A percentile compares a stretch with the other conserved stretches of the same genome.
phyloP scores from a whole-genome alignment of 2,113 vertebrate species.

The Nycticryphes semicollaris region DNA sequence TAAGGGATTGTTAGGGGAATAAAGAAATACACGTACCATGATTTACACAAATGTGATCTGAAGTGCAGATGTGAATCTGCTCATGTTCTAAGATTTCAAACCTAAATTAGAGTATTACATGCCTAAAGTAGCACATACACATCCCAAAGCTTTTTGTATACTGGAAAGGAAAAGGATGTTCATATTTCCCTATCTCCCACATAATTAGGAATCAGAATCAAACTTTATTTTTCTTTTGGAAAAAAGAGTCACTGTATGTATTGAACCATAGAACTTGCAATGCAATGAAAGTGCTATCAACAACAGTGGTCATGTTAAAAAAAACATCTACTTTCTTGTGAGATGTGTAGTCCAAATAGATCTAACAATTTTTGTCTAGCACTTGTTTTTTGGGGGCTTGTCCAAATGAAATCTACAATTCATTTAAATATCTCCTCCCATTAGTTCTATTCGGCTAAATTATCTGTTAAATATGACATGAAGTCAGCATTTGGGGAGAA shows the following conservation, averaged over 20 bases:
- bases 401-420: neutral
- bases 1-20: neutral
- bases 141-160: neutral
- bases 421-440: neutral
- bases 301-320: neutral
- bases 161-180: neutral
- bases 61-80: neutral
- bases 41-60: neutral
- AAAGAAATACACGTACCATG: neutral
- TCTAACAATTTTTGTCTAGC: neutral
- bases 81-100: neutral
- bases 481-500: neutral
- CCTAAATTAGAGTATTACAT: neutral
- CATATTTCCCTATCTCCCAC: neutral
- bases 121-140: neutral
- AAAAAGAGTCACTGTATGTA: neutral
- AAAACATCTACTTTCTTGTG: neutral
- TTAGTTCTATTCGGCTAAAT: neutral
- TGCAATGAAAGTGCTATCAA: neutral
- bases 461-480: neutral
- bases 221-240: neutral
- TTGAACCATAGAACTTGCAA: neutral
- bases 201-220: neutral
- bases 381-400: neutral
- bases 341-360: neutral